Base-by-base conservation (phyloP, 1,140 invertebrate genomes). In the Melipona quadrifasciata region DNA sequence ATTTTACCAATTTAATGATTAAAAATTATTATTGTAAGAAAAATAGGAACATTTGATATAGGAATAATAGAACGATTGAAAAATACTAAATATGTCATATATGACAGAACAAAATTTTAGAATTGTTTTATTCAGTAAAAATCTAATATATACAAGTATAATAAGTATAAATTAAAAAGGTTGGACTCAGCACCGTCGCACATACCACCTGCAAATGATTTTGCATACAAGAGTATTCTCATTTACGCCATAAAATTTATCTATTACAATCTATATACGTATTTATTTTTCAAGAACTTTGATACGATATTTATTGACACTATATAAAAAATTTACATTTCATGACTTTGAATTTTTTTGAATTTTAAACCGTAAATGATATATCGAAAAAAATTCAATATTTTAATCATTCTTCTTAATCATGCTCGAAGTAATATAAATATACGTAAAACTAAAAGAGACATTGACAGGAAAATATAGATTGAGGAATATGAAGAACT, bases 131-230 rank as follows among this genome's bases (percentile, higher is more conserved):
- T 94, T 94, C 85, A 77, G 91, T 93, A 91, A 93, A 93, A 92
- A 83, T 93, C 93, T 93, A 93, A 79, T 94, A 94, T 94, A 93
- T 94, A 94, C 93, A 93, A 93, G 88, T 65, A 61, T 89, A 82
- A 27, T 82, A 89, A 88, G 74, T 93, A 94, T 94, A 94, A 94
- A 93, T 94, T 92, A 93, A 92, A 89, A 91, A 91, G 92, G 89
- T 91, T 91, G 91, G 88, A 91, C 90, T 91, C 92, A 92, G 90
- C 92, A 93, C 90, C 91, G 90, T 91, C 91, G 87, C 90, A 90
- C 85, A 88, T 90, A 87, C 86, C 86, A 86, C 86, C 82, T 91
- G 89, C 78, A 90, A 77, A 87, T 88, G 87, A 84, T 76, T 65
- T 81, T 57, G 84, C 84, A 55, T 57, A 72, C 79, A n/a, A 27